Conservation (phyloP, 2,888 invertebrate species). For the Micoletzkya japonica region DNA sequence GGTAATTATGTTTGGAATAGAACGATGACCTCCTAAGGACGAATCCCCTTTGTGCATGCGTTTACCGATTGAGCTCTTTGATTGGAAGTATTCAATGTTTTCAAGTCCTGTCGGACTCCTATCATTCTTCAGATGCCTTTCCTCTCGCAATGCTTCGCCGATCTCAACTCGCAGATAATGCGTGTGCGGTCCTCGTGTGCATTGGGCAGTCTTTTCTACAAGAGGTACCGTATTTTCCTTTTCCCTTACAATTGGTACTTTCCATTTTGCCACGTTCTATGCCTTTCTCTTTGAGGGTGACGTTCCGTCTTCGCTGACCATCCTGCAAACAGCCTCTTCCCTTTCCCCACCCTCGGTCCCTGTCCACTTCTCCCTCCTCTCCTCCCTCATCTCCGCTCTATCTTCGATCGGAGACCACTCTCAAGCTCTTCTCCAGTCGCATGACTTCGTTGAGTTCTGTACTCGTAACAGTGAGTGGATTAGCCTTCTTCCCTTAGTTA, state of each 20-base stretch:
- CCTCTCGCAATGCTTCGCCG: constrained; percentile 6
- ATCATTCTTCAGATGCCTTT: constrained; percentile 9
- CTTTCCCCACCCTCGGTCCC: constrained; percentile 9
- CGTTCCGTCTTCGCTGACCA: not conserved
- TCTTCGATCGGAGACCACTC: constrained; percentile 3
- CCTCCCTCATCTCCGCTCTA: constrained; percentile 9
- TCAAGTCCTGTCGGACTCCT: not conserved
- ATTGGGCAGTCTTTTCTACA: constrained; percentile 16
- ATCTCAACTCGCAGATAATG: constrained; percentile 10
- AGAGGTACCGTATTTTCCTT: not conserved
- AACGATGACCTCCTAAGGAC: not conserved
- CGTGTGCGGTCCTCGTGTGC: constrained; percentile 11
- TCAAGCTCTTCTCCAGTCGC: not conserved
- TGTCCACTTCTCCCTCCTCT: constrained; percentile 15
- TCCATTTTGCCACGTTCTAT: not conserved
- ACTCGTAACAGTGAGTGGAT: not conserved
- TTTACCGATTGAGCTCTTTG: too few species aligned
- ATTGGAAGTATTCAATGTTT: not conserved
- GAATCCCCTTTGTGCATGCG: not conserved
- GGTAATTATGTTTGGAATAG: not conserved
- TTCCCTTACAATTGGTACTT: not conserved
- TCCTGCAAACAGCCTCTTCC: not conserved
- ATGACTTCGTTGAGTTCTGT: constrained; percentile 3
- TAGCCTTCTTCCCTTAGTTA: not conserved
- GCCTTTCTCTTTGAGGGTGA: not conserved